Evolutionary conservation across 2,797 vertebrate species (phyloP).

Genomic region (Eulemur rubriventer): DNA sequence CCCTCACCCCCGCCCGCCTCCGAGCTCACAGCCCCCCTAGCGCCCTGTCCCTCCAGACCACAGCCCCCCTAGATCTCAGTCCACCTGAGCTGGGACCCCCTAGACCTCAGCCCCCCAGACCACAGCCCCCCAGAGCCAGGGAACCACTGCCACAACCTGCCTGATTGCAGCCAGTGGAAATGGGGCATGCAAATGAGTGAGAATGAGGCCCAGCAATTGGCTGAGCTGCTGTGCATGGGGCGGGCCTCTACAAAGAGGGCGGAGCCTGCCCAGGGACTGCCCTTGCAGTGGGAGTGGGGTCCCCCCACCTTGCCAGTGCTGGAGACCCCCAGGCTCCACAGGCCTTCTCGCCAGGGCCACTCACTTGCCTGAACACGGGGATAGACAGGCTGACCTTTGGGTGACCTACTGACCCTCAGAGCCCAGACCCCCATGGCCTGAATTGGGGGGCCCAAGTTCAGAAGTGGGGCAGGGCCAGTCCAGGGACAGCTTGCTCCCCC

Average conservation of each 20-base stretch:
- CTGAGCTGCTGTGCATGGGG: background rate
- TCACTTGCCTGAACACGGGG: background rate
- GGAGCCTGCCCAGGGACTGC: background rate
- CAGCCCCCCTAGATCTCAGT: background rate
- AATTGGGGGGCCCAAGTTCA: background rate
- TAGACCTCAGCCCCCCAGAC: too few relatives aligned
- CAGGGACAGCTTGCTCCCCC: background rate
- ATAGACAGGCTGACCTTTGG: background rate
- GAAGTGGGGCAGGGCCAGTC: background rate
- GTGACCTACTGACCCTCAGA: conserved; percentile 1
- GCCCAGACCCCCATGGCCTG: background rate
- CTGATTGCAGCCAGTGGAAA: conserved; percentile 21
- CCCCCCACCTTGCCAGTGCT: background rate
- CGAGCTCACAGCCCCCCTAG: too few relatives aligned
- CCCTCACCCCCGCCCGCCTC: too few relatives aligned
- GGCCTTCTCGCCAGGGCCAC: background rate
- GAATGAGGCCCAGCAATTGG: background rate
- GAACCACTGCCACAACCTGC: background rate
- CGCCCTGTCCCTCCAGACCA: background rate
- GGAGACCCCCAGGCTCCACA: background rate
- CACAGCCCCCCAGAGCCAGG: too few relatives aligned
- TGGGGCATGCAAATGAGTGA: background rate
- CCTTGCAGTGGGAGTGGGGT: background rate
- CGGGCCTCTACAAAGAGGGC: background rate
- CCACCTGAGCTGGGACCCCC: background rate